phyloP scores from a whole-genome alignment of 2,113 vertebrate genomes.

The Dunckerocampus dactyliophorus region DNA sequence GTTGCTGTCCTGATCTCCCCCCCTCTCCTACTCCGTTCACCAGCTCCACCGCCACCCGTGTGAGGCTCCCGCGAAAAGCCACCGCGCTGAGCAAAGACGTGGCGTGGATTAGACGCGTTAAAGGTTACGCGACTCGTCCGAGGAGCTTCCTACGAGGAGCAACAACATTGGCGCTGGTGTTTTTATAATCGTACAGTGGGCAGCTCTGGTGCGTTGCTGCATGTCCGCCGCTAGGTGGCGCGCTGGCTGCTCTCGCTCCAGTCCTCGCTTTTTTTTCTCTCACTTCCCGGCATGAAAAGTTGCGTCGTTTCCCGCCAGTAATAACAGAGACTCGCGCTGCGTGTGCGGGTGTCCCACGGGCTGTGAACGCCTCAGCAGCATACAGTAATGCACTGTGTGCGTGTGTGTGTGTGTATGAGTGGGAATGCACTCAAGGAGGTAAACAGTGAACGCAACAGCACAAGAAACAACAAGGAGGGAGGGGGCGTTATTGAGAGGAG shows the following conservation, averaged over 20 bases:
- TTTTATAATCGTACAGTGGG: conserved; percentile 63
- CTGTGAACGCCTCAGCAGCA: background rate
- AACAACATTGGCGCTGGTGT: conserved; percentile 71
- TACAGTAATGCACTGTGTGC: background rate
- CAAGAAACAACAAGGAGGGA: conserved; percentile 28
- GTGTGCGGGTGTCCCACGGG: background rate
- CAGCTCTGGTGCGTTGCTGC: conserved; percentile 40
- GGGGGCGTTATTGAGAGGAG: conserved; percentile 39
- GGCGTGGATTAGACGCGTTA: conserved; percentile 51
- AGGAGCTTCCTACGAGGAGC: conserved; percentile 49
- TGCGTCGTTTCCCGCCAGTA: conserved; percentile 52
- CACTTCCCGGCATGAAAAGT: conserved; percentile 55
- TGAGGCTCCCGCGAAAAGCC: background rate
- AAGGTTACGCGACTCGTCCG: conserved; percentile 39
- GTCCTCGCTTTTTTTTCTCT: conserved; percentile 8
- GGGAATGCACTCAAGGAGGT: conserved; percentile 60
- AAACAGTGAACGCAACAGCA: conserved; percentile 50
- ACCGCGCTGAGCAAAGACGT: background rate
- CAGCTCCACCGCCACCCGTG: background rate
- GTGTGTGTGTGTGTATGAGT: conserved; percentile 7
- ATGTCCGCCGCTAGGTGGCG: conserved; percentile 67
- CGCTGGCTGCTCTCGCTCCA: conserved; percentile 44
- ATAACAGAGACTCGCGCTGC: conserved; percentile 24
- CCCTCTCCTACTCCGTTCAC: conserved; percentile 8
- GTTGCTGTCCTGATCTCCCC: conserved; percentile 49